Conservation (phyloP, 2,888 invertebrate genomes). For the Ophion ventricosus region DNA sequence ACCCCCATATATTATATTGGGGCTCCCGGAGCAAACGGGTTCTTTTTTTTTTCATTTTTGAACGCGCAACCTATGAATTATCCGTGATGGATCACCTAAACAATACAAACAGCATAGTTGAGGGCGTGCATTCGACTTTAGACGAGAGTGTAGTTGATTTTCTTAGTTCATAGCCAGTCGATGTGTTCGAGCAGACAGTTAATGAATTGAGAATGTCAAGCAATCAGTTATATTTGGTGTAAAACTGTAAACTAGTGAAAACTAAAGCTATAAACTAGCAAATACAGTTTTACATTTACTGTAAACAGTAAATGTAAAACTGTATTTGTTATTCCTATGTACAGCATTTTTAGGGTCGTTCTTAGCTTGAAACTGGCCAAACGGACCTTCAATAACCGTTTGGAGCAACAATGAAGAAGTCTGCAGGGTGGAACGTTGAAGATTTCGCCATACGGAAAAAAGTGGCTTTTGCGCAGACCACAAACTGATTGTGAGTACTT, state of each 20-base stretch:
- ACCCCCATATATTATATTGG: background rate
- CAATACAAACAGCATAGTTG: background rate
- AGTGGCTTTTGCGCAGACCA: background rate
- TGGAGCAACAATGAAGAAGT: background rate
- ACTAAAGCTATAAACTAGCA: too few species aligned
- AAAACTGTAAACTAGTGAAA: too few species aligned
- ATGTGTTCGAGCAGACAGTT: background rate
- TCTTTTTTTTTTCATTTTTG: background rate
- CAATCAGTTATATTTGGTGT: background rate
- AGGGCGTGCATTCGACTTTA: background rate
- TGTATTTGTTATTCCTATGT: too few species aligned
- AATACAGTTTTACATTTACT: too few species aligned
- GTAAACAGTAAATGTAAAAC: background rate
- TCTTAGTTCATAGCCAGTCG: background rate
- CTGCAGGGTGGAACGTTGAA: background rate
- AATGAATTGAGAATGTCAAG: background rate
- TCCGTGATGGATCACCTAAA: background rate
- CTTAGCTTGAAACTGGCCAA: background rate
- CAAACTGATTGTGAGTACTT: background rate
- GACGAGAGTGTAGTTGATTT: background rate
- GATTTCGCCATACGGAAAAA: background rate
- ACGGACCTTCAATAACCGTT: background rate
- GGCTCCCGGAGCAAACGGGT: background rate
- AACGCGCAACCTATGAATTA: slow-evolving; percentile 1
- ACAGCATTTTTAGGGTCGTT: too few species aligned